Base-by-base conservation (phyloP, 2,113 vertebrate genomes). In the Malaclemys terrapin region DNA sequence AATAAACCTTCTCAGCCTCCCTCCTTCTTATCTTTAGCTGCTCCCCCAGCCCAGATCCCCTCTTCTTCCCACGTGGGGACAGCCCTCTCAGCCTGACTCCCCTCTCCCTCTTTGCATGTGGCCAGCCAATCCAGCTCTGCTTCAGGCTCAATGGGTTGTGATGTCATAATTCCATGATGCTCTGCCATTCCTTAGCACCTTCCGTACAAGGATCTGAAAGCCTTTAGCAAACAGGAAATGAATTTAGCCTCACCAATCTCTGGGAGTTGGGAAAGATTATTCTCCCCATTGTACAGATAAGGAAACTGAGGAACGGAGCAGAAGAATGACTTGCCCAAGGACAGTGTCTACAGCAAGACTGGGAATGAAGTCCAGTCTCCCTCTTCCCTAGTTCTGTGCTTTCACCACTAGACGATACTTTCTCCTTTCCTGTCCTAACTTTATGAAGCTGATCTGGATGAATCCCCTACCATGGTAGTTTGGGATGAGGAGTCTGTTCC, bases 281-380 rank as follows among this genome's bases (percentile, higher is more conserved):
- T 72, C 42, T 79, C 76, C 76, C 76, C 13, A 49, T 49, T 79
- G 13, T 79, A 50, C 27, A 79, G 80, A 6, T 42, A 81, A 0
- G 8, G 49, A 65, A 80, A 87, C n/a, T 0, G 3, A 80, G 56
- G 35, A 29, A n/a, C 16, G 22, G 50, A 29, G 49, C 27, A 62
- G 27, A 13, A 72, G 7, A 65, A 35, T 65, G 59, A 59, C 57
- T 59, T 59, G 27, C 57, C 57, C 25, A 65, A 69, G 8, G 45
- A 38, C 6, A 1, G 4, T 1, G 6, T 25, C 20, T 20, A 1
- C 1, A 84, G 81, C 31, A n/a, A 38, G 53, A 25, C 0, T 0
- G 75, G 89, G 5, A 49, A 49, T 1, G 3, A 50, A 19, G 57
- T 38, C 17, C 62, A 69, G 35, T n/a, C 7, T 69, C 27, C 57